Percentiles rank a stretch among this genome's conserved stretches.
These are phyloP conservation scores for Heterotilapia buettikoferi DNA, from an alignment of 2,113 vertebrate species.

Conservation along the genomic window DNA sequence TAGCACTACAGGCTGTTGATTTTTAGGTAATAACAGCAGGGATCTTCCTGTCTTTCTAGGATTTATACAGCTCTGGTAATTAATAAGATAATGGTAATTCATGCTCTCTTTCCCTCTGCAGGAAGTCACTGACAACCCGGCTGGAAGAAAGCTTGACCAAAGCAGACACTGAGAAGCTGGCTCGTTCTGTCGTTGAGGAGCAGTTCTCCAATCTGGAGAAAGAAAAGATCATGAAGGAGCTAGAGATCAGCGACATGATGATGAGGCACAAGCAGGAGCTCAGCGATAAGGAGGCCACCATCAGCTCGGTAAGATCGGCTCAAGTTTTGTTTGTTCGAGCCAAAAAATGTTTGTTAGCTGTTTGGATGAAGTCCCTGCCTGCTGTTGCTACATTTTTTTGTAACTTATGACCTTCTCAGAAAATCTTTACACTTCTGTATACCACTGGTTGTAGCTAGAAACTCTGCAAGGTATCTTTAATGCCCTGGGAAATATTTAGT, in stretches of 20 bases:
- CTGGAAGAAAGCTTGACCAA: conserved; percentile 91
- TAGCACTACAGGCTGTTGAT: not conserved
- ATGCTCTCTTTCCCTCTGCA: conserved; percentile 27
- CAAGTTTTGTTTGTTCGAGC: not conserved
- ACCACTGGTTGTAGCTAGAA: not conserved
- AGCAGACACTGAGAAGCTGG: conserved; percentile 90
- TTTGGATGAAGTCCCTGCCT: not conserved
- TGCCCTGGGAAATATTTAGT: not conserved
- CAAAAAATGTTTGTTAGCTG: not conserved
- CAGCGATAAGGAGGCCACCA: conserved; percentile 88
- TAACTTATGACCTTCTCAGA: not conserved
- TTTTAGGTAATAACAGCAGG: not conserved
- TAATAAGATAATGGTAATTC: not conserved
- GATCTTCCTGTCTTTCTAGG: not conserved
- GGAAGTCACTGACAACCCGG: conserved; percentile 86
- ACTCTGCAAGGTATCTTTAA: not conserved
- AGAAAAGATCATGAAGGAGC: conserved; percentile 98
- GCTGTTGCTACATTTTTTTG: not conserved
- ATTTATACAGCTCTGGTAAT: not conserved
- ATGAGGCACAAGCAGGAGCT: conserved; percentile 90
- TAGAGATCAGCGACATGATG: conserved; percentile 97
- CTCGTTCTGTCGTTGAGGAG: conserved; percentile 91
- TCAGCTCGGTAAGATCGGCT: conserved; percentile 80
- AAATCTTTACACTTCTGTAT: not conserved
- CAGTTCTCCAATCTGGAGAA: conserved; percentile 94